Evolutionary conservation across 2,888 invertebrate genomes (phyloP).

Genomic region (Chloroclysta siterata): DNA sequence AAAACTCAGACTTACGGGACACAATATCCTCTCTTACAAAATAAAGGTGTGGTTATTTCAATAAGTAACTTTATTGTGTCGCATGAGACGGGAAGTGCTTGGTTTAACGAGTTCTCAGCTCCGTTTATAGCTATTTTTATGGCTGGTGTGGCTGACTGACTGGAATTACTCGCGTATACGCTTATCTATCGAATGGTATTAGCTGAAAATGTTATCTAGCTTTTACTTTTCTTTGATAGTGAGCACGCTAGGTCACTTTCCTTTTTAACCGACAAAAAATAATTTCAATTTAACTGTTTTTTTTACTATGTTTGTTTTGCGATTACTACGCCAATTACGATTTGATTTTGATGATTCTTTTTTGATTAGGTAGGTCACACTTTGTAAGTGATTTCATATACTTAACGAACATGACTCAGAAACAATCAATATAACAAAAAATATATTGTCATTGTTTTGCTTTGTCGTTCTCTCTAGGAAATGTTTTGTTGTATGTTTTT

Average conservation of each 20-base stretch:
- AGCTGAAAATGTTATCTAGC: slow-evolving; percentile 16
- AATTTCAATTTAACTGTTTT: too few relatives aligned
- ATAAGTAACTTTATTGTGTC: slow-evolving; percentile 73
- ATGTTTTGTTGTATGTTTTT: too few relatives aligned
- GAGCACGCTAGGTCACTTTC: not conserved
- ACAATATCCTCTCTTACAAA: slow-evolving; percentile 1
- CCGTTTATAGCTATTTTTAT: slow-evolving; percentile 67
- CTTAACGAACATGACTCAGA: too few relatives aligned
- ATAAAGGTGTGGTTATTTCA: slow-evolving; percentile 67
- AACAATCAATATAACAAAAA: too few relatives aligned
- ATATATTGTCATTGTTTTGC: too few relatives aligned
- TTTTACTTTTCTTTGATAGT: slow-evolving; percentile 8
- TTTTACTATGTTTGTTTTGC: too few relatives aligned
- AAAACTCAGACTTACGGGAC: too few relatives aligned
- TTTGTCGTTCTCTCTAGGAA: too few relatives aligned
- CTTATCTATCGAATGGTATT: slow-evolving; percentile 44
- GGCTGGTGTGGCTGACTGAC: slow-evolving; percentile 50
- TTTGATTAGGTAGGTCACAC: too few relatives aligned
- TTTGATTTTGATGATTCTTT: too few relatives aligned
- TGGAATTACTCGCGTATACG: slow-evolving; percentile 48
- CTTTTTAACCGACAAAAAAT: not conserved
- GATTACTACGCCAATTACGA: too few relatives aligned
- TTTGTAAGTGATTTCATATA: too few relatives aligned
- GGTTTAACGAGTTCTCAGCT: slow-evolving; percentile 60
- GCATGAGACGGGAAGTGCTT: slow-evolving; percentile 59